A percentile compares a stretch with the other conserved stretches of the same genome.
phyloP scores from a whole-genome alignment of 2,113 vertebrate species.

The Coregonus clupeaformis region DNA sequence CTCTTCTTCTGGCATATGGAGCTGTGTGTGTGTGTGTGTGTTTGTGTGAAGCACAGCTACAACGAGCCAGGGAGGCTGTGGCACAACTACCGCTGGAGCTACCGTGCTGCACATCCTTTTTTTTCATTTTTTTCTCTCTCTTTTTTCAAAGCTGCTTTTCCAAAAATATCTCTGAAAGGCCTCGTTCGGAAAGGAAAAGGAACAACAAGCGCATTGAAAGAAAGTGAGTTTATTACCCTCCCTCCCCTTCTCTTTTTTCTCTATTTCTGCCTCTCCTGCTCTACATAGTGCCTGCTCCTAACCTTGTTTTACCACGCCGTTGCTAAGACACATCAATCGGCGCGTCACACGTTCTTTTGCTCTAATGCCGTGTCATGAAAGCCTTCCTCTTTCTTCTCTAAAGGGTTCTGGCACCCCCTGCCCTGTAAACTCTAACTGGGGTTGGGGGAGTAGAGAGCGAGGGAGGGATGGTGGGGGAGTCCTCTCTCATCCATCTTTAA shows the following conservation, averaged over 20 bases:
- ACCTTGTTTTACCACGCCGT: not conserved
- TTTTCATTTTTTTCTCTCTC: not conserved
- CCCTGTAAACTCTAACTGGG: not conserved
- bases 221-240: not conserved
- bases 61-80: slow-evolving; percentile 19
- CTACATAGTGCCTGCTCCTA: not conserved
- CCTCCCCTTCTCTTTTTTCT: not conserved
- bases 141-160: slow-evolving; percentile 25
- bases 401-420: not conserved
- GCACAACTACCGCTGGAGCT: not conserved
- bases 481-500: slow-evolving; percentile 24
- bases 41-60: not conserved
- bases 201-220: slow-evolving; percentile 29
- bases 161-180: slow-evolving; percentile 30
- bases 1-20: no score
- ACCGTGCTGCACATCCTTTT: not conserved
- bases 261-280: not conserved
- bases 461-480: not conserved
- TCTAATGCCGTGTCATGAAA: slow-evolving; percentile 3
- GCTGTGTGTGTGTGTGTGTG: slow-evolving; percentile 1
- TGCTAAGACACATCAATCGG: not conserved
- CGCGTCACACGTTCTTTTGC: not conserved
- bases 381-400: slow-evolving; percentile 11
- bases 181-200: slow-evolving; percentile 16
- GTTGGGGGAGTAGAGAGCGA: not conserved